Base-by-base conservation (phyloP, 2,113 vertebrate species). In the Pseudonaja textilis region DNA sequence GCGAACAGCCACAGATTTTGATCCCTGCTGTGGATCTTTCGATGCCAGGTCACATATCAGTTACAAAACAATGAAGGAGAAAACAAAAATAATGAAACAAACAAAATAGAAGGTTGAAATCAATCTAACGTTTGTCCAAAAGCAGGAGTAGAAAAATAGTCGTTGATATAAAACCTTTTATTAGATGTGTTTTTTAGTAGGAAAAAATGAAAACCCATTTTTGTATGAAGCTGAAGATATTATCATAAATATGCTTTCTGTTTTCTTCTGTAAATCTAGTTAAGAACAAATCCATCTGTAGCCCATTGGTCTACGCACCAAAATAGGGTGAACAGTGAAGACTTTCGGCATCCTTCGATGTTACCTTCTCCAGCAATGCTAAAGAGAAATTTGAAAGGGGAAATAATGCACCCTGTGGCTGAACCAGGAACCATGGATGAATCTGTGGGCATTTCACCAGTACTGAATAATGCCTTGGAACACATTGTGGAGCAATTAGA, bases 401-500 rank as follows among this genome's bases (percentile, higher is more conserved):
- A 96, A 74, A 61, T 93, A 64, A 89, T 69, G 7, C 89, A 10
- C 39, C 93, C 95, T 2, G 55, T 87, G 25, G 97, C 97, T 20
- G 97, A 96, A 10, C 95, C 96, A 90, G 8, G 26, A 61, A 93
- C 95, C 2, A 64, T 87, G 23, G 97, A 98, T 20, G 97, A 96
- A 9, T 95, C 96, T 45, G 96, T 94, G 0, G 95, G 94, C 91
- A 91, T 97, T 90, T 97, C 98, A 0, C 92, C 96, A 0, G 94
- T 97, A 25, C 59, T 99, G 95, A 95, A 97, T 9, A 96, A 95
- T 0, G 98, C 98, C 1, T 95, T 99, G 94, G 97, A 97, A 91
- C 97, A 98, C 81, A 98, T 99, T n/a, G 98, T 99, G 92, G 98
- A 98, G 1, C 99, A 99, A 94, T 96, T 99, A 95, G 98, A 98